These are phyloP conservation scores for Gastrophysa polygoni DNA, from an alignment of 2,888 invertebrate species.

Conservation along the genomic window DNA sequence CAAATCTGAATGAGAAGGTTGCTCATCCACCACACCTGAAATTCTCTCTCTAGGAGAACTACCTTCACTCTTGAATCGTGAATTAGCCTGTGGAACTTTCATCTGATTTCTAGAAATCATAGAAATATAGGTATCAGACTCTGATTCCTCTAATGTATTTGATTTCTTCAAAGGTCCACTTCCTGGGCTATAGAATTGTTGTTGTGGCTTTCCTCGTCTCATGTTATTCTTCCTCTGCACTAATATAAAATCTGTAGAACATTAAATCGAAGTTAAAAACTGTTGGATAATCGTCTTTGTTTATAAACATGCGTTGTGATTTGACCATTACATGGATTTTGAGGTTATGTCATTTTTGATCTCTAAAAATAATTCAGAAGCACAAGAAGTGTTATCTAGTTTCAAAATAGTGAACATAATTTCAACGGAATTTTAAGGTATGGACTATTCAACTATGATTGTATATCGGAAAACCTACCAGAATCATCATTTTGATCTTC, in stretches of 20 bases:
- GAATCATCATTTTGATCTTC: conserved; percentile 46
- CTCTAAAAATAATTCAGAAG: too few species aligned
- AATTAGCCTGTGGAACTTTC: conserved; percentile 35
- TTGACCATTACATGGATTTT: conserved; percentile 9
- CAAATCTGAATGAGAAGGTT: conserved; percentile 42
- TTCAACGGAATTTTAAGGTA: neutral
- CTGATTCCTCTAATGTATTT: conserved; percentile 66
- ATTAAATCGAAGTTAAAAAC: conserved; percentile 16
- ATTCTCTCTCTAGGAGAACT: conserved; percentile 47
- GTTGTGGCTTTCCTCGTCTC: conserved; percentile 70
- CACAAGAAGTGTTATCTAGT: too few species aligned
- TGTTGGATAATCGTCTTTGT: conserved; percentile 37
- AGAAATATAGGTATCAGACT: conserved; percentile 52
- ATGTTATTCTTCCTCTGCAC: conserved; percentile 49
- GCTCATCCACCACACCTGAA: conserved; percentile 41
- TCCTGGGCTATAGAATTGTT: conserved; percentile 76
- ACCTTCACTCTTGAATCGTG: conserved; percentile 45
- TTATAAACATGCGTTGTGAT: conserved; percentile 43
- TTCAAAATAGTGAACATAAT: too few species aligned
- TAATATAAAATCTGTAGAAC: conserved; percentile 35
- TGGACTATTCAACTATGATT: conserved; percentile 7
- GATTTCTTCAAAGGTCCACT: conserved; percentile 76
- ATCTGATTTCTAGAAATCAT: conserved; percentile 43
- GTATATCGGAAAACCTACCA: conserved; percentile 44
- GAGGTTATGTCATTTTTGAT: conserved; percentile 41